These are phyloP conservation scores for Catocala sponsa DNA, from an alignment of 2,888 invertebrate species.

Conservation along the genomic window DNA sequence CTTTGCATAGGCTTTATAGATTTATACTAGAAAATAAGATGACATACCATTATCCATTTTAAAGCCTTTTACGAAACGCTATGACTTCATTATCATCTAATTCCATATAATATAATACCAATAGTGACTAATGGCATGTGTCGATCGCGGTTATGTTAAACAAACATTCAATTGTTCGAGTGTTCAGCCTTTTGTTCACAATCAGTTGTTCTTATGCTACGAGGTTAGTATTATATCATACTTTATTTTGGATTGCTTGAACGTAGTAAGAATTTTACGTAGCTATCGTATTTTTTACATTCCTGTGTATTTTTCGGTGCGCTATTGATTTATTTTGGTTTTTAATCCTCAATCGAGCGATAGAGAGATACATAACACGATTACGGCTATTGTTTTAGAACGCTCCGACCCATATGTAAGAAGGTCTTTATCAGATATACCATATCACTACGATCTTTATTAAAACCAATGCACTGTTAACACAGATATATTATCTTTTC, in stretches of 20 bases:
- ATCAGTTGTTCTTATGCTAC: slow-evolving; percentile 41
- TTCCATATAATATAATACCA: slow-evolving; percentile 25
- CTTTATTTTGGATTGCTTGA: background rate
- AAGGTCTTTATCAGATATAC: background rate
- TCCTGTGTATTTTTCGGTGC: too few relatives aligned
- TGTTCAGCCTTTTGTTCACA: slow-evolving; percentile 44
- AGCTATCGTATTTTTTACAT: too few relatives aligned
- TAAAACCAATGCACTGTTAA: background rate
- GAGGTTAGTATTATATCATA: slow-evolving; percentile 38
- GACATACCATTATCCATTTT: too few relatives aligned
- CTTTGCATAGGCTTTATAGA: too few relatives aligned
- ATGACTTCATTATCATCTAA: slow-evolving; percentile 37
- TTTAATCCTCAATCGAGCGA: background rate
- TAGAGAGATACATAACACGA: background rate
- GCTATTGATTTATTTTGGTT: too few relatives aligned
- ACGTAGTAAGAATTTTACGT: background rate
- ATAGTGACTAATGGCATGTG: slow-evolving; percentile 36
- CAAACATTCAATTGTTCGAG: slow-evolving; percentile 62
- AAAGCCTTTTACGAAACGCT: too few relatives aligned
- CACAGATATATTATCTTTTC: background rate
- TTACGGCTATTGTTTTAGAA: background rate
- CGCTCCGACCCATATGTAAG: background rate
- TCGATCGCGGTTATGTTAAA: slow-evolving; percentile 49
- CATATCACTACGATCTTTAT: background rate
- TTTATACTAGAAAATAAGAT: too few relatives aligned